A percentile compares a stretch with the other conserved stretches of the same genome.
phyloP scores from a whole-genome alignment of 2,888 invertebrate species.

The Bembecia ichneumoniformis region DNA sequence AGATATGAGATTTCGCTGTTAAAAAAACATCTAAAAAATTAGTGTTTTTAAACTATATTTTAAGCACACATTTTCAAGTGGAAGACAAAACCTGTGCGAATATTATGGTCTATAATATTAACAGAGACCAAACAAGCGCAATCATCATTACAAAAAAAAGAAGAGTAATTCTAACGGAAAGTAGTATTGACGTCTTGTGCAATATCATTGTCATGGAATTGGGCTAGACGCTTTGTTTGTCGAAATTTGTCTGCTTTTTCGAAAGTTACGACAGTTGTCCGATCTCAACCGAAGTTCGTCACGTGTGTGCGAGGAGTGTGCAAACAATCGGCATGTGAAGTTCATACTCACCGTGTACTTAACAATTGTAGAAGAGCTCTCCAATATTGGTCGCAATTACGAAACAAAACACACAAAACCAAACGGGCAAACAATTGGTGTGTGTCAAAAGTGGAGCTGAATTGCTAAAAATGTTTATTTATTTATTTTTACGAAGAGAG shows the following conservation, averaged over 20 bases:
- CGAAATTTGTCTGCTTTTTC: neutral
- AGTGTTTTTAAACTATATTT: too few species aligned
- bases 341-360: neutral
- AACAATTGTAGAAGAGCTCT: conserved; percentile 20
- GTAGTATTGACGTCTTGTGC: neutral
- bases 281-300: neutral
- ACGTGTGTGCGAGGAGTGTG: neutral
- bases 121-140: too few species aligned
- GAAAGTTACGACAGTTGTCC: neutral
- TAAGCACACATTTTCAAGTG: too few species aligned
- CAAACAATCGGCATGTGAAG: neutral
- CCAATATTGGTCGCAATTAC: conserved; percentile 45
- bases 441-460: neutral
- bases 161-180: too few species aligned
- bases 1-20: too few species aligned
- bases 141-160: too few species aligned
- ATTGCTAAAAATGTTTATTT: too few species aligned
- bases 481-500: too few species aligned
- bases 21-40: too few species aligned
- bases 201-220: neutral
- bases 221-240: neutral
- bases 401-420: conserved; percentile 31
- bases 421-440: conserved; percentile 18
- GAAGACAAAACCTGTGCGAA: too few species aligned
- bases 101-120: too few species aligned